A percentile compares a stretch with the other conserved stretches of the same genome.
These are phyloP conservation scores for Temnothorax unifasciatus DNA, from an alignment of 2,888 invertebrate species.

Conservation along the genomic window DNA sequence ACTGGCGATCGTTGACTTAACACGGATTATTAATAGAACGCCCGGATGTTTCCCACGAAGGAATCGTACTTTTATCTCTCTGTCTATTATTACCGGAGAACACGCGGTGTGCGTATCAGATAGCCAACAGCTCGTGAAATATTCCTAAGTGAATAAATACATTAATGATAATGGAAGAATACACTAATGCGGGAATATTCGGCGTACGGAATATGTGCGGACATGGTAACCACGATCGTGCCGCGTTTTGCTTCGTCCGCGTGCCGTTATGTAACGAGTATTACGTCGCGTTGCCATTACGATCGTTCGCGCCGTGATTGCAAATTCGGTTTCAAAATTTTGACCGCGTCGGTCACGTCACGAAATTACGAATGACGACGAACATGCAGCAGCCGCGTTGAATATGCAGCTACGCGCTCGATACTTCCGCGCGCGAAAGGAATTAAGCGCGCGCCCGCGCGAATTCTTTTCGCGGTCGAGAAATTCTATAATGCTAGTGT, in stretches of 20 bases:
- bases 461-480: conserved; percentile 23
- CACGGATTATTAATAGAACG: conserved; percentile 39
- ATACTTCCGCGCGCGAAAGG: conserved; percentile 50
- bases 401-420: not conserved
- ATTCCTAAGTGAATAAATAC: conserved; percentile 43
- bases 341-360: not conserved
- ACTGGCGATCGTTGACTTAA: conserved; percentile 39
- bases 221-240: conserved; percentile 24
- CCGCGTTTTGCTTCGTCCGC: conserved; percentile 47
- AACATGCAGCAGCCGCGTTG: conserved; percentile 57
- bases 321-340: conserved; percentile 36
- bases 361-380: conserved; percentile 51
- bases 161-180: conserved; percentile 30
- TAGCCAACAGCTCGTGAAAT: conserved; percentile 47
- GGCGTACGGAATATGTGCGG: conserved; percentile 51
- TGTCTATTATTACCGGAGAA: conserved; percentile 7
- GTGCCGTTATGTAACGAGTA: conserved; percentile 21
- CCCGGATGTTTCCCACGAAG: conserved; percentile 52
- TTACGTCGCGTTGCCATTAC: conserved; percentile 4
- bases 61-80: conserved; percentile 33
- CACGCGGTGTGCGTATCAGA: conserved; percentile 29
- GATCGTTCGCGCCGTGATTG: conserved; percentile 28
- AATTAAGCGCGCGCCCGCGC: not conserved
- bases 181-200: conserved; percentile 50
- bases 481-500: not conserved